Conservation (phyloP, 2,888 invertebrate genomes). For the Drosophila mulleri region DNA sequence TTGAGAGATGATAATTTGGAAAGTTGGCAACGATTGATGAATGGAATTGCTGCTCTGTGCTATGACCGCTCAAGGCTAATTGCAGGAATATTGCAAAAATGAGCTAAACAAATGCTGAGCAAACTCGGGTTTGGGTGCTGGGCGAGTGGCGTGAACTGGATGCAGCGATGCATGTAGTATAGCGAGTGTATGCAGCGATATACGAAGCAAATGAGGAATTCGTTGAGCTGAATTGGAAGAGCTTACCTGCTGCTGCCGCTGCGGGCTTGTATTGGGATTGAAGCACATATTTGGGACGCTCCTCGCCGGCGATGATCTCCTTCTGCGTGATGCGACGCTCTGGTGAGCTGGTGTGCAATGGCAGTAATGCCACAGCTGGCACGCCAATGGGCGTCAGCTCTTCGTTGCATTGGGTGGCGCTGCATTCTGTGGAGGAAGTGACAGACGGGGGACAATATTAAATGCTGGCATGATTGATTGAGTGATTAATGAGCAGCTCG, state of each 20-base stretch:
- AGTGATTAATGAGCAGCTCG: neutral
- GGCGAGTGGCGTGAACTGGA: conserved; percentile 15
- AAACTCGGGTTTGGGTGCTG: conserved; percentile 15
- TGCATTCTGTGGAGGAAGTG: conserved; percentile 76
- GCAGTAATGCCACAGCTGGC: conserved; percentile 85
- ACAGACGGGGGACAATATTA: neutral
- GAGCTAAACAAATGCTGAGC: neutral
- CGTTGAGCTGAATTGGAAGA: neutral
- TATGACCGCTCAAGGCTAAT: conserved; percentile 20
- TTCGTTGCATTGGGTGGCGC: conserved; percentile 83
- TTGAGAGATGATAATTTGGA: conserved; percentile 16
- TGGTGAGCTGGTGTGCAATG: conserved; percentile 85
- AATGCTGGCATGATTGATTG: neutral
- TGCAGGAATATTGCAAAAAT: conserved; percentile 6
- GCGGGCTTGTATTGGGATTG: conserved; percentile 84
- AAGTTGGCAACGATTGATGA: conserved; percentile 17
- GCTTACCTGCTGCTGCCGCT: conserved; percentile 54
- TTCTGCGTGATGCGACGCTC: conserved; percentile 86
- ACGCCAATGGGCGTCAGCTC: conserved; percentile 83
- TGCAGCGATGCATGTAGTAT: conserved; percentile 8
- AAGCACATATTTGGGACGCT: conserved; percentile 86
- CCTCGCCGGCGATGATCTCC: conserved; percentile 88
- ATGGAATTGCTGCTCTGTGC: conserved; percentile 28
- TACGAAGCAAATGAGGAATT: conserved; percentile 20
- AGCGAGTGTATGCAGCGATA: conserved; percentile 29